These are phyloP conservation scores for Philhelius pedissequus DNA, from an alignment of 2,888 invertebrate species.

Conservation along the genomic window DNA sequence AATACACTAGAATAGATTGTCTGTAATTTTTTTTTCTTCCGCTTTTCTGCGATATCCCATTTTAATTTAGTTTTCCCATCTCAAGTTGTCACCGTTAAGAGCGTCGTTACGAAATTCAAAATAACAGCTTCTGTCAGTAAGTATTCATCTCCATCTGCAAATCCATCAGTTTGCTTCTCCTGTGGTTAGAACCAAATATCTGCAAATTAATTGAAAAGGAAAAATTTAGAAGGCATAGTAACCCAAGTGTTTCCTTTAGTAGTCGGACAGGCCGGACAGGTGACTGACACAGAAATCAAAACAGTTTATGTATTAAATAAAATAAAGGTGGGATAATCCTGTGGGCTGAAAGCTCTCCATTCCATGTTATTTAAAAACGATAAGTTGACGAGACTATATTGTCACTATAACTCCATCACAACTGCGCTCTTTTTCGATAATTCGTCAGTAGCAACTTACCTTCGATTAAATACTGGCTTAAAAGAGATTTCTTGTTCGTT, in stretches of 20 bases:
- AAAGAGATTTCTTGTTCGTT: conserved; percentile 43
- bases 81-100: not conserved
- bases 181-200: conserved; percentile 32
- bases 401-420: not conserved
- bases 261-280: not conserved
- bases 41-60: not conserved
- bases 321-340: conserved; percentile 52
- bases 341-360: not conserved
- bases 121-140: not conserved
- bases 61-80: not conserved
- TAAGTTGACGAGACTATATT: not conserved
- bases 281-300: conserved; percentile 3
- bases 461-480: conserved; percentile 46
- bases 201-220: conserved; percentile 47
- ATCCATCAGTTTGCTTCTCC: conserved; percentile 20
- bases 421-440: not conserved
- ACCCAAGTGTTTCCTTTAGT: not conserved
- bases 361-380: not conserved
- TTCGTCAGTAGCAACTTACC: conserved; percentile 45
- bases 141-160: not conserved
- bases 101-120: not conserved
- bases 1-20: too few relatives aligned
- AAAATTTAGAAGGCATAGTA: not conserved
- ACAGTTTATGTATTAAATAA: not conserved
- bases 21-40: not conserved